Base-by-base conservation (phyloP, 2,797 vertebrate species). In the Pangasius larnaudii region DNA sequence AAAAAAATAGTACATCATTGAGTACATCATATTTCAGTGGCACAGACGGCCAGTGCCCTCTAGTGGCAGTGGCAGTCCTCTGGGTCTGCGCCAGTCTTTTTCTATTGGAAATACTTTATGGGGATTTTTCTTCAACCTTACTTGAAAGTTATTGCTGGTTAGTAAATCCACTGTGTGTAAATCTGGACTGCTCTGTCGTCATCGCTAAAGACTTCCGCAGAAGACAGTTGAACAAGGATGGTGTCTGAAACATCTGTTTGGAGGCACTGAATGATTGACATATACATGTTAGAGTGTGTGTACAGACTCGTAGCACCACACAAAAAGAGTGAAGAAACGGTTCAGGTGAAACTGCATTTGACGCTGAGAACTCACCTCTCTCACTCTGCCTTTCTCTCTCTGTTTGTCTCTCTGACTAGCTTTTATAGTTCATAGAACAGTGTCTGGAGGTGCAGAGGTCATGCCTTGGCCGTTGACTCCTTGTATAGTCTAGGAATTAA, bases 11-110 rank as follows among this genome's bases (percentile, higher is more conserved):
- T 94, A 94, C 93, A 94, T 94, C 93, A 92, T 95, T 93, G 91
- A 95, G 94, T 94, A 94, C 93, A 92, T 95, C 93, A 93, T 91
- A 93, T 93, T 16, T 87, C 88, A 90, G 91, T 94, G 94, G 90
- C 91, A 90, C 92, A 95, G 95, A 94, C 91, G 42, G 91, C 91
- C 93, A 94, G 94, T 95, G 96, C 95, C 96, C 95, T 96, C 96
- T 97, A 95, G 96, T 96, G 96, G 95, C 87, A 88, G 89, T 88
- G 78, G 82, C 82, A 58, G 83, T 85, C 85, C 78, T 86, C 30
- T 83, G 16, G 30, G 80, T 78, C 42, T 33, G 42, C 59, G 79
- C 39, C 82, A 61, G 85, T 36, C 61, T 90, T 89, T 91, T 89
- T 91, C 61, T 89, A 86, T 67, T 85, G n/a, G 56, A 51, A 84